Evolutionary conservation across 2,797 vertebrate species (phyloP), one percentile per base, ranked within the genome.

Genomic region (Spinus olivaceus): DNA sequence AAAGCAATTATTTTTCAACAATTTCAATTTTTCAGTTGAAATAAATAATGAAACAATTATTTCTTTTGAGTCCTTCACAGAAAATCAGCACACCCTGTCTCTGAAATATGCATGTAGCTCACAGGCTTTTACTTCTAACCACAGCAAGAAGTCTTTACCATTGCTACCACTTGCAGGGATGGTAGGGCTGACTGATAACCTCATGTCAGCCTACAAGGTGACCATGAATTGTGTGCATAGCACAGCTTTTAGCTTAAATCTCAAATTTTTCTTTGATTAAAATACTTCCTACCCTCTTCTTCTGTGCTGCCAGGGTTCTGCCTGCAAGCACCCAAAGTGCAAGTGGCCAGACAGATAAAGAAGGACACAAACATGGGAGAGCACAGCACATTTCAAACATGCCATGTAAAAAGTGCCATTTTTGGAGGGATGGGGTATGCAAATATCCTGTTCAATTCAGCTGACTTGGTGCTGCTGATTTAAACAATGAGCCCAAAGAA

Each of bases 391-490:
- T 73, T 92, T 89, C 69, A 50, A 87, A 88, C 51, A 10, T 7
- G 35, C 41, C 51, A 37, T n/a, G 18, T 63, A 84, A 59, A 92
- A 64, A 42, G 44, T 74, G 32, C n/a, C 23, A 2, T 24, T 96
- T 92, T 91, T 78, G 39, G 57, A 90, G 30, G 54, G 33, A 18
- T 66, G 22, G 27, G 20, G 6, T 81, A 24, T 53, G 33, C 37
- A 88, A 94, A 39, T 30, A 46, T 4, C 19, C 59, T 39, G 28
- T 89, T 90, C 65, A 85, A 90, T 90, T 70, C 82, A 81, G 51
- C 66, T 70, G 90, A 60, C 50, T 89, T 87, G 84, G 47, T 70
- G 39, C 30, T 91, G 81, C 73, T 90, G 90, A 86, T 81, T 87
- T 70, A 81, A 81, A 89, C 42, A 94, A 93, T 81, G 74, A 72